Percentiles rank a stretch among this genome's conserved stretches.
These are phyloP conservation scores for Onychomys leucogaster DNA, from an alignment of 2,797 vertebrate species.

Conservation along the genomic window DNA sequence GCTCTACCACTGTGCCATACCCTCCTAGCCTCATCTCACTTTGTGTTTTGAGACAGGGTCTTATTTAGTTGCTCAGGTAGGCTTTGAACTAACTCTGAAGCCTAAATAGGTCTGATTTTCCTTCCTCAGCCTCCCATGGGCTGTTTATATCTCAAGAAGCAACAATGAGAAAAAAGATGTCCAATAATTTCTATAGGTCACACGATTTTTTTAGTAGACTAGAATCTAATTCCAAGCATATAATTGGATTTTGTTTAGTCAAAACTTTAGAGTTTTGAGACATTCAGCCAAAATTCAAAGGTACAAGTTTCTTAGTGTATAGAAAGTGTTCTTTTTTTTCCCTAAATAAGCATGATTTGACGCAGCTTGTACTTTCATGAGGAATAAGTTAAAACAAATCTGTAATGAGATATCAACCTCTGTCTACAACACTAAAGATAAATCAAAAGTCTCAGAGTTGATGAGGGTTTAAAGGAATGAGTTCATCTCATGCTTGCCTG, in stretches of 20 bases:
- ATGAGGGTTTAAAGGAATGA: slow-evolving; percentile 47
- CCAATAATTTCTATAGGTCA: not conserved
- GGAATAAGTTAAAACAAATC: slow-evolving; percentile 55
- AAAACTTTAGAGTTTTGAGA: slow-evolving; percentile 63
- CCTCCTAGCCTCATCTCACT: not conserved
- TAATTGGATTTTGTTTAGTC: slow-evolving; percentile 58
- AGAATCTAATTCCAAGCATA: slow-evolving; percentile 30
- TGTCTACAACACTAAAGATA: slow-evolving; percentile 29
- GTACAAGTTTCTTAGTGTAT: slow-evolving; percentile 34
- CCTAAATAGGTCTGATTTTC: not conserved
- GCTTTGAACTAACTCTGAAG: not conserved
- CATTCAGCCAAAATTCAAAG: slow-evolving; percentile 49
- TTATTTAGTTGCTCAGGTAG: not conserved
- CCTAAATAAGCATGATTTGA: slow-evolving; percentile 46
- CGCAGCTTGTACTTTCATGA: slow-evolving; percentile 26
- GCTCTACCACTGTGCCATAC: not conserved
- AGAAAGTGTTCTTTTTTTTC: slow-evolving; percentile 40
- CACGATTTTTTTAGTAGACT: not conserved
- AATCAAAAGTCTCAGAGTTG: not conserved
- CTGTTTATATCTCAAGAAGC: not conserved
- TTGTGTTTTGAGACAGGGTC: not conserved
- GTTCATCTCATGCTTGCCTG: not conserved
- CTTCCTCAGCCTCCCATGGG: not conserved
- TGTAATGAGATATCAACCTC: slow-evolving; percentile 48
- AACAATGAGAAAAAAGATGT: not conserved